Evolutionary conservation across 2,797 vertebrate species (phyloP).

Genomic region (Arrhamphus sclerolepis): DNA sequence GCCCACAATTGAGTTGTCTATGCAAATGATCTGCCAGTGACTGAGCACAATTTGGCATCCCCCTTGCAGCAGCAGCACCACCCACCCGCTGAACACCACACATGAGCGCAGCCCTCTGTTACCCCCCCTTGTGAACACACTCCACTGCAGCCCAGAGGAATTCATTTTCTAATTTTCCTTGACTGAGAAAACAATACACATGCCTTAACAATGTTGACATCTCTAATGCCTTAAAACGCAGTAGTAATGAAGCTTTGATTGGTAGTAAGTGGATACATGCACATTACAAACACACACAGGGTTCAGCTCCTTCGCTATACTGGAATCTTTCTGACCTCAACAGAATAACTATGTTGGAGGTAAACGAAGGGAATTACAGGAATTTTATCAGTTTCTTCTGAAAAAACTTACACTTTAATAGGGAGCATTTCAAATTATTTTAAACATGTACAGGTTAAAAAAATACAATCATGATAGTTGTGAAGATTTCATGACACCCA

Average conservation of each 20-base stretch:
- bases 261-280: constrained; percentile 71
- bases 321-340: constrained; percentile 22
- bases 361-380: constrained; percentile 6
- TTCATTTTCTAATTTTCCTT: constrained; percentile 84
- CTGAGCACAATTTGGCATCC: constrained; percentile 70
- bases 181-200: constrained; percentile 84
- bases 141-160: constrained; percentile 74
- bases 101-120: constrained; percentile 47
- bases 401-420: too few relatives aligned
- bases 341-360: neutral
- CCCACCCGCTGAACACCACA: constrained; percentile 57
- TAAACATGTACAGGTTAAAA: too few relatives aligned
- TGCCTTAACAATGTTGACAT: constrained; percentile 85
- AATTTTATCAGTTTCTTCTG: neutral
- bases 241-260: constrained; percentile 79
- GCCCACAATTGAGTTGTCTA: constrained; percentile 75
- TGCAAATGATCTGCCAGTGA: constrained; percentile 66
- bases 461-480: too few relatives aligned
- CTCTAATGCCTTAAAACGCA: constrained; percentile 81
- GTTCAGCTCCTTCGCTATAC: constrained; percentile 36
- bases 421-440: too few relatives aligned
- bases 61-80: constrained; percentile 35
- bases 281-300: constrained; percentile 58
- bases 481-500: too few relatives aligned
- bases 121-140: constrained; percentile 50